Evolutionary conservation across 1,140 invertebrate species (phyloP).

Genomic region (Thaumetopoea pityocampa): DNA sequence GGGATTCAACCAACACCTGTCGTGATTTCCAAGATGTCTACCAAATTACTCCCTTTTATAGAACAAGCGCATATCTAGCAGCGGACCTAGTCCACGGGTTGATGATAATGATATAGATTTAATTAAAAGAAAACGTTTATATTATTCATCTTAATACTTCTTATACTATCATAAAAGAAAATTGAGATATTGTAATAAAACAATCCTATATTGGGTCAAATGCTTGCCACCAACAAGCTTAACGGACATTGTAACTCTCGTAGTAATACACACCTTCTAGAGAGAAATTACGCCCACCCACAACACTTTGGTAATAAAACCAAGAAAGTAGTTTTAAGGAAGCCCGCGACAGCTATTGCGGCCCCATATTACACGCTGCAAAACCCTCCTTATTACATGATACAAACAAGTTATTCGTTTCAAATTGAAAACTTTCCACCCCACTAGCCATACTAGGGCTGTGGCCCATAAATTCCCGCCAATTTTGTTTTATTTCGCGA

Average conservation of each 20-base stretch:
- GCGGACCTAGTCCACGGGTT: no score
- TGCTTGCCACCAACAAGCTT: conserved; percentile 6
- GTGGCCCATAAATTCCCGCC: conserved; percentile 72
- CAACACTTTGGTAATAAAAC: conserved; percentile 67
- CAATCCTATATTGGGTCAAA: conserved; percentile 8
- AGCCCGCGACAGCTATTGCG: conserved; percentile 64
- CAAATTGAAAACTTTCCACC: conserved; percentile 75
- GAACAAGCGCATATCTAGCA: no score
- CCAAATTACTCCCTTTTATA: no score
- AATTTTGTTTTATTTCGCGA: conserved; percentile 75
- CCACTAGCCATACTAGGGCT: conserved; percentile 65
- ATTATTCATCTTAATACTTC: no score
- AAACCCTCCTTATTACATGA: conserved; percentile 71
- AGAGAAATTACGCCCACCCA: conserved; percentile 43
- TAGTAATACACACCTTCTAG: conserved; percentile 42
- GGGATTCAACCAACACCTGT: no score
- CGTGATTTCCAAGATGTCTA: no score
- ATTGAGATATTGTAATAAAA: no score
- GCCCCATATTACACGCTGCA: conserved; percentile 64
- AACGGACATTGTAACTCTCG: conserved; percentile 24
- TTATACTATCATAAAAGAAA: no score
- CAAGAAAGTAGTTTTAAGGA: conserved; percentile 72
- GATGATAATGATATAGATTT: no score
- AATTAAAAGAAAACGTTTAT: no score
- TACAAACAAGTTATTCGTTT: conserved; percentile 73